Base-by-base conservation (phyloP, 2,888 invertebrate genomes). In the Adelognathus sp. region DNA sequence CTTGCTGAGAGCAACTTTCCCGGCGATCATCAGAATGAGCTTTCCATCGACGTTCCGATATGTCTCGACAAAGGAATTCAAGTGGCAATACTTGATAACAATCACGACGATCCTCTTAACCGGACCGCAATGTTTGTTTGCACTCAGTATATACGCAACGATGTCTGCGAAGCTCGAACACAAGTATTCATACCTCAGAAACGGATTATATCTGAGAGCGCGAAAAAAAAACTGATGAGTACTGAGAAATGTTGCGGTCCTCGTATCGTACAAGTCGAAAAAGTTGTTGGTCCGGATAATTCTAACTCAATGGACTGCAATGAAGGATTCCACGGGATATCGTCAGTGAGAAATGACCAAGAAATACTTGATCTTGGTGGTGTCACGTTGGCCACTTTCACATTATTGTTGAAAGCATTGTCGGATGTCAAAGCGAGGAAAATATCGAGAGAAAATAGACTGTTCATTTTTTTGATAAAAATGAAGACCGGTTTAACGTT, bases 381-480 rank as follows among this genome's bases (percentile, higher is more conserved):
- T 21, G 79, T 80, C 18, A 60, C 64, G 6, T 56, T 74, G 16
- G 27, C 50, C 18, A 73, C 39, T 41, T 83, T 81, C 31, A 39
- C 72, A 24, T 73, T 79, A 63, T 79, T 75, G 44, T 54, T 67
- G 39, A 60, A 52, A 18, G 31, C 31, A 66, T 52, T 52, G 27
- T 21, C 33, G 1, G 52, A 66, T 11, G 9, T 6, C 6, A 18
- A 50, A 3, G 50, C 2, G 9, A 4, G 9, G 0, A 50, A 69
- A 63, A 31, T 81, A 7, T 54, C 64, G 6, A 75, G 67, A 56
- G 64, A 82, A 50, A 73, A 83, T 66, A 54, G 79, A 61, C 71
- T 84, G 1, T 67, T 84, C 36, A 74, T 84, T 39, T 84, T 84
- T 73, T 70, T 81, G 50, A 75, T 80, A 29, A 82, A 82, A 79